A percentile compares a stretch with the other conserved stretches of the same genome.
Conservation (phyloP, 2,888 invertebrate species). For the Gandaritis pyraliata region DNA sequence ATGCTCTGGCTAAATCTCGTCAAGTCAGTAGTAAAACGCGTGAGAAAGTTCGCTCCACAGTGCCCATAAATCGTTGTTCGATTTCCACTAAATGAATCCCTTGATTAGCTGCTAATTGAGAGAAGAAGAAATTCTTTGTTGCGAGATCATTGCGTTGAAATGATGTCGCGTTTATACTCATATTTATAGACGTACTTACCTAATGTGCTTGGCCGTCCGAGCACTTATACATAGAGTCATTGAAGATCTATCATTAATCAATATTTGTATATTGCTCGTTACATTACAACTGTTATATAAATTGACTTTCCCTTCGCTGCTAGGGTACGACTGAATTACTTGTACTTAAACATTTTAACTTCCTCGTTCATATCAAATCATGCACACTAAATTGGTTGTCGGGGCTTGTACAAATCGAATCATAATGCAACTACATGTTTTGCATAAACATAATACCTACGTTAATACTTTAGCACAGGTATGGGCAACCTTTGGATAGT, state of each 20-base stretch:
- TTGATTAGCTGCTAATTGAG: constrained; percentile 77
- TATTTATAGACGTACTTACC: constrained; percentile 32
- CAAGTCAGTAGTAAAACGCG: constrained; percentile 55
- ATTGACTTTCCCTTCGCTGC: constrained; percentile 66
- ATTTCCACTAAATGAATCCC: constrained; percentile 68
- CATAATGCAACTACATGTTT: not conserved
- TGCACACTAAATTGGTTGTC: constrained; percentile 12
- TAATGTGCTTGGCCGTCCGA: constrained; percentile 44
- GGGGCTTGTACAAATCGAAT: constrained; percentile 7
- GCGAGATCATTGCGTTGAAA: constrained; percentile 42
- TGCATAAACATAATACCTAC: not conserved
- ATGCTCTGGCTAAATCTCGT: constrained; percentile 57
- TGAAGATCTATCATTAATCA: constrained; percentile 64
- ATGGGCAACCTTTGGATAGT: not conserved
- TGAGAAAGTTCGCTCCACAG: constrained; percentile 69
- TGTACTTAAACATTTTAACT: constrained; percentile 31
- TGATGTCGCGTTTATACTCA: constrained; percentile 55
- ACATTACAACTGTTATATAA: constrained; percentile 71
- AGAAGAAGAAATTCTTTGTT: constrained; percentile 69
- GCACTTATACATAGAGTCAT: constrained; percentile 56
- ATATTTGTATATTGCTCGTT: constrained; percentile 67
- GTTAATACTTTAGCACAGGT: not conserved
- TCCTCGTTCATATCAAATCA: constrained; percentile 23
- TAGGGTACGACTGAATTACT: constrained; percentile 30
- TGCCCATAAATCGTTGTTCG: constrained; percentile 69